Evolutionary conservation across 2,113 vertebrate genomes (phyloP), one percentile per base, ranked within the genome.

Genomic region (Falcunculus frontatus): DNA sequence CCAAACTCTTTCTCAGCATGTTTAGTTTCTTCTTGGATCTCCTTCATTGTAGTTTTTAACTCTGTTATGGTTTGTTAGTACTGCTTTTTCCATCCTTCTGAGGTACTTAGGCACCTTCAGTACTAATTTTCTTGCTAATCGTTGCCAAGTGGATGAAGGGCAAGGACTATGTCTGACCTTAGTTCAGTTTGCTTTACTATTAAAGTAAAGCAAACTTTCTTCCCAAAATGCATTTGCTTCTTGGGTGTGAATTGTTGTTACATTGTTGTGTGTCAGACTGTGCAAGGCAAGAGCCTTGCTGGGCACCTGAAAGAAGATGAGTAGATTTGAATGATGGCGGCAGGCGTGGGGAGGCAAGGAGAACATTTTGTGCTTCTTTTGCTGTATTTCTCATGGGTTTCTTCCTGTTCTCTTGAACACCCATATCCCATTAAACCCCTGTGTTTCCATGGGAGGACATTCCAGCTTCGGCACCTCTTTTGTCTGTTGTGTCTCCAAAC

Each of bases 11-110:
- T 93, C 88, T 91, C 86, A 90, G 83, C 86, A 42, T 60, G 53
- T 93, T 95, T 87, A 55, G 75, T 83, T 94, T 88, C 82, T 93
- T 73, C 85, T 92, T 90, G 88, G 47, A 95, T 89, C 90, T 72
- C 72, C 79, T 96, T 95, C 6, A 1, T 7, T 92, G 88, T 90
- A 8, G 11, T 82, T 94, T 86, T 94, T 73, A 90, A 57, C 84
- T 96, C 68, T 82, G 33, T 89, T 96, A 92, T 33, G 49, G 69
- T 95, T 84, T 93, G 73, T 69, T 91, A 84, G 52, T 79, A n/a
- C 64, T 77, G 63, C 73, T 95, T 84, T 93, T 92, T 96, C 89
- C 76, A 81, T 90, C 60, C 72, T 83, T 72, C 21, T 67, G 29
- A 62, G 47, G 22, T 88, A 56, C 47, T 68, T 57, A 25, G 13